Evolutionary conservation across 2,888 invertebrate species (phyloP), one percentile per base, ranked within the genome.

Genomic region (Hipparchia sbordonii): DNA sequence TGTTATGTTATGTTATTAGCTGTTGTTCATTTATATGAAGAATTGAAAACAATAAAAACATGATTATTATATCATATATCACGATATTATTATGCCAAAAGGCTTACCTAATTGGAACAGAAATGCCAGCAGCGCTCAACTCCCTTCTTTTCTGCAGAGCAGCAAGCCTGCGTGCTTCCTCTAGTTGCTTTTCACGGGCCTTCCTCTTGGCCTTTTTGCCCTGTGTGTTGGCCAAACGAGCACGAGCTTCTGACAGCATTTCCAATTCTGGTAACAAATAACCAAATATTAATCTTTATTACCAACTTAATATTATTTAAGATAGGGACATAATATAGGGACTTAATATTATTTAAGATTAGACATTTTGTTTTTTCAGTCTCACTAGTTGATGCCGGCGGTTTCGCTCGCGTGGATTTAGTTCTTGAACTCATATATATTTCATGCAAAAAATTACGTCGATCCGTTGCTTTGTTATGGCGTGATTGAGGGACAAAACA

Each of bases 171-270:
- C 99, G 95, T 0, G 99, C 99, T 90, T 99, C 99, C 87, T 99
- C 99, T 78, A 99, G 91, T 88, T 99, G 99, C 89, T 99, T 99
- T 87, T 99, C 99, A 60, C 99, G 95, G 0, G 99, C 99, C 90
- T 98, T 98, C 75, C 98, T 95, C 84, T 98, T 98, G 0, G 98
- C 98, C 83, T 98, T 98, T 91, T 98, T 97, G 66, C 99, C 99
- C 85, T 99, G 99, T 0, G 99, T 99, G 87, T 99, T 99, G 1
- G 99, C 99, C 68, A 99, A 94, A 85, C 99, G 96, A 2, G 99
- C 99, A 82, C 99, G 95, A 0, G 99, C 99, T 92, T 99, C 99
- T 0, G 99, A 99, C 77, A 99, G 91, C 99, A 99, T 99, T 92
- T 99, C 99, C 89, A 99, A 90, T 90, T 99, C 98, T 98, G 48